Base-by-base conservation (phyloP, 92 coral and sea anemone species). In the Pocillopora meandrina region DNA sequence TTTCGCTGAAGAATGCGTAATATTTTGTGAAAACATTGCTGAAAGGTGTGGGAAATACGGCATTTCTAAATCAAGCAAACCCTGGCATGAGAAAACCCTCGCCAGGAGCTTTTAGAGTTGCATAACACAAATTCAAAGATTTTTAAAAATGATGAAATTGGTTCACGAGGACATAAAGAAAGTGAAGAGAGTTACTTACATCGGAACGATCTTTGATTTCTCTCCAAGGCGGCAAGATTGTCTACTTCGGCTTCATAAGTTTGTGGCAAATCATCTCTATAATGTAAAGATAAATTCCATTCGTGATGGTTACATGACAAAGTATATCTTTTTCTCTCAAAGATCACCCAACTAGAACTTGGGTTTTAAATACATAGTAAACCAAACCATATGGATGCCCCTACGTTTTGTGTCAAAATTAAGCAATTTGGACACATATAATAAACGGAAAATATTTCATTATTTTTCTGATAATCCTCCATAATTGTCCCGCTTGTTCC, bases 171-270 rank as follows among this genome's bases (percentile, higher is more conserved):
- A 42, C 5, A 23, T 2, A 68, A 68, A 19, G 35, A 33, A 34
- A 16, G 4, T 23, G 26, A 3, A 14, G 33, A 42, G 12, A 33
- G 8, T 26, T 13, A 83, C 86, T 83, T 56, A 83, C 86, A 83
- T 13, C 74, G 35, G 35, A 60, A 75, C 64, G 82, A 75, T 65
- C 90, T 75, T 61, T 89, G 92, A 17, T 78, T 69, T 77, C 95
- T 85, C 52, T 90, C 95, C 42, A 91, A 79, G 71, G 74, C 95
- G 61, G 90, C 85, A 34, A 91, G 80, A 14, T 88, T 79, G 31
- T 91, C 92, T 18, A 91, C 80, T 82, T 91, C 92, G 9, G 88
- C 68, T 61, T 91, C 95, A 71, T 89, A 91, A 16, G 95, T 72
- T 21, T 85, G 86, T 16, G 92, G 90, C 16, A 74, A 77, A 52